Percentiles rank a stretch among this genome's conserved stretches.
phyloP scores from a whole-genome alignment of 2,113 vertebrate genomes.

The Octodon degus region DNA sequence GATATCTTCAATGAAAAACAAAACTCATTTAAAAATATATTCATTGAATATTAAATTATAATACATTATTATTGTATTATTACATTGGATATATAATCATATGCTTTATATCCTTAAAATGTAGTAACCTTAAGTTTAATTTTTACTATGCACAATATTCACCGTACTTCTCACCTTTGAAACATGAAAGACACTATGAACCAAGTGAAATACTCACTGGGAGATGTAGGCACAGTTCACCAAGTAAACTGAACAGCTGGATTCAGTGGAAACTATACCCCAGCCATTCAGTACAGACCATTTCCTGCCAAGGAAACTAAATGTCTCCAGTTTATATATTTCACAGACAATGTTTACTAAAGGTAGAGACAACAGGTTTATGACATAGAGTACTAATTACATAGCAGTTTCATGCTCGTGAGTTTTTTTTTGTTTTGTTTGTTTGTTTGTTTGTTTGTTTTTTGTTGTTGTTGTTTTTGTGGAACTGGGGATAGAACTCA shows the following conservation, averaged over 20 bases:
- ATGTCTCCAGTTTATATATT: not conserved
- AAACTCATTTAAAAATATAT: not conserved
- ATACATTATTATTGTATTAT: not conserved
- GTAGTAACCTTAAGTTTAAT: not conserved
- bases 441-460: too few species aligned
- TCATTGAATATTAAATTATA: constrained; percentile 16
- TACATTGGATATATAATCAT: not conserved
- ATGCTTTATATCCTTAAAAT: not conserved
- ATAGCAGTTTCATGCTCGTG: not conserved
- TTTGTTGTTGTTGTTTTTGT: too few species aligned
- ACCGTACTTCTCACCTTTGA: not conserved
- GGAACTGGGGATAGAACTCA: too few species aligned
- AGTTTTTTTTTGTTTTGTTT: too few species aligned
- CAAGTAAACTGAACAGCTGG: not conserved
- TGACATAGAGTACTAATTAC: not conserved
- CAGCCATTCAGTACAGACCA: not conserved
- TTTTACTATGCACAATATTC: not conserved
- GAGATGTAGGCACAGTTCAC: not conserved
- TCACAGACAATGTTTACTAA: not conserved
- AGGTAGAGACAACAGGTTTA: not conserved
- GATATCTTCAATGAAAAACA: not conserved
- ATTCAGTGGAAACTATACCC: not conserved
- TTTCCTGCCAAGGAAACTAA: not conserved
- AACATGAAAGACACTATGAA: not conserved
- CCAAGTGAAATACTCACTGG: not conserved